Evolutionary conservation across 2,113 vertebrate genomes (phyloP).

Genomic region (Amblyornis subalaris): DNA sequence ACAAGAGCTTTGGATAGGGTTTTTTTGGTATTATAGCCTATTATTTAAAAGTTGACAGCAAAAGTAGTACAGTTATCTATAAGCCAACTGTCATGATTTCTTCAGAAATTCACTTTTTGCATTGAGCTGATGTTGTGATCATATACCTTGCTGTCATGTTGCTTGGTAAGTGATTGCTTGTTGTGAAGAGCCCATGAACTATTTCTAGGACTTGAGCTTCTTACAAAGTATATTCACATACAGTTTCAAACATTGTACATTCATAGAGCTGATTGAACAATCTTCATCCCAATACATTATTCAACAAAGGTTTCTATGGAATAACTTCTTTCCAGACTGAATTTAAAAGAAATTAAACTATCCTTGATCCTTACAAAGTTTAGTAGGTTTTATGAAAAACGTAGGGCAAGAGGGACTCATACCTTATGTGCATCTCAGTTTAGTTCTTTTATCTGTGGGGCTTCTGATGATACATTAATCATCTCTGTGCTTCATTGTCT

Average conservation of each 20-base stretch:
- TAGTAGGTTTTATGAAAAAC: background rate
- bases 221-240: background rate
- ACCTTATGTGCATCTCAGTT: background rate
- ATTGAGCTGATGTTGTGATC: background rate
- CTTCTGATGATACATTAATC: background rate
- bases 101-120: background rate
- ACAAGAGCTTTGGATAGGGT: rapidly evolving
- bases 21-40: background rate
- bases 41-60: background rate
- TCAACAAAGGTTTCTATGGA: background rate
- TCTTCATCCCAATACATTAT: conserved; percentile 3
- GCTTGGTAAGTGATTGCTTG: background rate
- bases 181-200: background rate
- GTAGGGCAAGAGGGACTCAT: background rate
- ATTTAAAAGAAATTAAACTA: background rate
- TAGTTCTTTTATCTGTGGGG: background rate
- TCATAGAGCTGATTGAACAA: background rate
- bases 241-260: background rate
- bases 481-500: background rate
- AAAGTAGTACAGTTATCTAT: background rate
- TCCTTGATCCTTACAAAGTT: background rate
- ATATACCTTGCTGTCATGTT: background rate
- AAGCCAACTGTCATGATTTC: background rate
- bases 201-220: background rate
- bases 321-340: background rate